Conservation (phyloP, 2,113 vertebrate species). For the Cranoglanis bouderius region DNA sequence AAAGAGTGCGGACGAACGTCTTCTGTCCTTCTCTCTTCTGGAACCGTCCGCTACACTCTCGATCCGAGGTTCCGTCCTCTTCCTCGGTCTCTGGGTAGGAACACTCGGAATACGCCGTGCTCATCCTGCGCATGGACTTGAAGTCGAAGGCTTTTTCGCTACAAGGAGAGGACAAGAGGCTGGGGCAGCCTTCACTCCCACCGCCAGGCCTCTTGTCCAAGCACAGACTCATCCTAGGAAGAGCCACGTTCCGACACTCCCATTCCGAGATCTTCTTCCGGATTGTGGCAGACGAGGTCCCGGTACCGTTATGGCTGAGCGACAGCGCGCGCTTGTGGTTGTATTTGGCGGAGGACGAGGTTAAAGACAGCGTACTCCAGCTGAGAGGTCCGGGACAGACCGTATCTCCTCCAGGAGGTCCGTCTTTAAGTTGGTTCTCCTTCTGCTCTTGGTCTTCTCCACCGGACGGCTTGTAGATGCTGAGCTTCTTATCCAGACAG, state of each 20-base stretch:
- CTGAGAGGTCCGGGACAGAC: constrained; percentile 71
- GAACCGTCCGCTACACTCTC: constrained; percentile 79
- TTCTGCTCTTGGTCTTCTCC: constrained; percentile 66
- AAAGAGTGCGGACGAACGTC: constrained; percentile 80
- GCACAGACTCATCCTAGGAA: constrained; percentile 83
- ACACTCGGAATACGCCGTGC: constrained; percentile 93
- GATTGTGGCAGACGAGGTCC: constrained; percentile 80
- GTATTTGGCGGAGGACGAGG: constrained; percentile 71
- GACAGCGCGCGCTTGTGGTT: constrained; percentile 77
- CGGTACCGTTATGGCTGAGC: constrained; percentile 72
- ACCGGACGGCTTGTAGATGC: constrained; percentile 73
- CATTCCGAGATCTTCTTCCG: constrained; percentile 96
- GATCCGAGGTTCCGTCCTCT: constrained; percentile 83
- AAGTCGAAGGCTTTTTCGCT: constrained; percentile 94
- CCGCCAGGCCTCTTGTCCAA: constrained; percentile 81
- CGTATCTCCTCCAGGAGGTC: constrained; percentile 68
- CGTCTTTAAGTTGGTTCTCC: constrained; percentile 67
- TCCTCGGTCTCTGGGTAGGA: constrained; percentile 92
- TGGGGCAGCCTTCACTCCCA: constrained; percentile 88
- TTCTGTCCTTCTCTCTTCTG: constrained; percentile 71
- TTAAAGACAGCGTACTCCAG: constrained; percentile 82
- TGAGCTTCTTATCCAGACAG: constrained; percentile 85
- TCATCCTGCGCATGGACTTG: constrained; percentile 92
- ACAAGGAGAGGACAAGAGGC: constrained; percentile 87
- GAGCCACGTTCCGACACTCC: constrained; percentile 84